Conservation (phyloP, 2,113 vertebrate species). For the Melanocharis versteri region DNA sequence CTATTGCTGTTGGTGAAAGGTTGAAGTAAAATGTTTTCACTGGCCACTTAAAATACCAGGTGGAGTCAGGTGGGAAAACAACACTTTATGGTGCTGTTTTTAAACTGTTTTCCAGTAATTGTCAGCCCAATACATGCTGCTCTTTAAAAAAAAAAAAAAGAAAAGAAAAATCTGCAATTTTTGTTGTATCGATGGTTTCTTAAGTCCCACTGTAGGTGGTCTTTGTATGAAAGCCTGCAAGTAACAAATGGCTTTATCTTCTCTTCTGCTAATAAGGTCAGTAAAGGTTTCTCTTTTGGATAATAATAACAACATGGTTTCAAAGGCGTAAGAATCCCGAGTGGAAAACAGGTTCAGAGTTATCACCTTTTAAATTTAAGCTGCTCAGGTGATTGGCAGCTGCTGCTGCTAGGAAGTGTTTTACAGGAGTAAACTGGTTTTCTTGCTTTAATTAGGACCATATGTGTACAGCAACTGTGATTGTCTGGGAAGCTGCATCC, state of each 20-base stretch:
- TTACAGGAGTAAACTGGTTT: background rate
- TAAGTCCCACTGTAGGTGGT: background rate
- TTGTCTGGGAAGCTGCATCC: background rate
- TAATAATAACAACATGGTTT: background rate
- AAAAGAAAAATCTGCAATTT: background rate
- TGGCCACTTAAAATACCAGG: background rate
- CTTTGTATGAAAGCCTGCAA: background rate
- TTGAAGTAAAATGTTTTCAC: background rate
- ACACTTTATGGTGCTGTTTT: background rate
- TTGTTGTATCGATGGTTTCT: background rate
- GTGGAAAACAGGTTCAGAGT: background rate
- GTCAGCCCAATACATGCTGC: background rate
- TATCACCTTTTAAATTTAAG: background rate
- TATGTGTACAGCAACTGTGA: background rate
- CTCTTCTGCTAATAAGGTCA: background rate
- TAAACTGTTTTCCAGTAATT: background rate
- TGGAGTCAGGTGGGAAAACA: background rate
- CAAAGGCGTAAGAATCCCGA: background rate
- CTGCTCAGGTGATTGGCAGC: background rate
- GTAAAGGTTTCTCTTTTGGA: background rate
- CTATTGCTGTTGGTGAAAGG: background rate
- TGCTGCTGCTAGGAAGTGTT: background rate
- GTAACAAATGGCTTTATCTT: background rate
- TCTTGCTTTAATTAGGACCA: background rate
- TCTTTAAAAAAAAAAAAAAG: background rate